Evolutionary conservation across 1,140 invertebrate species (phyloP), one percentile per base, ranked within the genome.

Genomic region (Drosophila lacertosa): DNA sequence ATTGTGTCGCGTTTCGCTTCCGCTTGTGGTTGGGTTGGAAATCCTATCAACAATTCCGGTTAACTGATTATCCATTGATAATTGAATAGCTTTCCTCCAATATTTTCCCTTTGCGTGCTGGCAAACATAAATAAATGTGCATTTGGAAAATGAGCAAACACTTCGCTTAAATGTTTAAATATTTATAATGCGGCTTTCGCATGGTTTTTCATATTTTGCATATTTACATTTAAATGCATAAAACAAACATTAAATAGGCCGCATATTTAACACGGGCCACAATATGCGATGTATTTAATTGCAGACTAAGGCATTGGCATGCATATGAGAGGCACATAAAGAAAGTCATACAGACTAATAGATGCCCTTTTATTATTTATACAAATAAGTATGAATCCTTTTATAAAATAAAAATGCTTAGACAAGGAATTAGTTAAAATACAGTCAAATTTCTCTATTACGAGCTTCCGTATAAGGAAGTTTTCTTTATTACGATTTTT

Each of bases 281-380:
- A 33, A 7, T 54, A 65, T 37, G 44, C 57, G 68, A 54, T 63
- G 77, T 71, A 66, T 71, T 75, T 71, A 79, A 79, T 79, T 80
- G 70, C 54, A 35, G 29, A 45, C 6, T 2, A 47, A 5, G 15
- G 16, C 13, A 35, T 33, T 32, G 3, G 13, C n/a, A 26, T 10
- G 51, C 1, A 24, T 11, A n/a, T 32, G 2, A 32, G 13, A 42
- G 22, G 11, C 10, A n/a, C 26, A 11, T 7, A 0, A 4, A 4
- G 13, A 32, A 22, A 45, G 29, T 55, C 7, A 2, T 24, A 11
- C 3, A 1, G 26, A 48, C 24, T 10, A 4, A 3, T 4, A 10
- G 15, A 33, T 50, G 11, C 47, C 0, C 47, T n/a, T n/a, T n/a
- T 50, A 4, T 5, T 7, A 7, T 16, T 13, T 15, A n/a, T n/a